phyloP scores from a whole-genome alignment of 2,113 vertebrate genomes.

The Ahaetulla prasina region DNA sequence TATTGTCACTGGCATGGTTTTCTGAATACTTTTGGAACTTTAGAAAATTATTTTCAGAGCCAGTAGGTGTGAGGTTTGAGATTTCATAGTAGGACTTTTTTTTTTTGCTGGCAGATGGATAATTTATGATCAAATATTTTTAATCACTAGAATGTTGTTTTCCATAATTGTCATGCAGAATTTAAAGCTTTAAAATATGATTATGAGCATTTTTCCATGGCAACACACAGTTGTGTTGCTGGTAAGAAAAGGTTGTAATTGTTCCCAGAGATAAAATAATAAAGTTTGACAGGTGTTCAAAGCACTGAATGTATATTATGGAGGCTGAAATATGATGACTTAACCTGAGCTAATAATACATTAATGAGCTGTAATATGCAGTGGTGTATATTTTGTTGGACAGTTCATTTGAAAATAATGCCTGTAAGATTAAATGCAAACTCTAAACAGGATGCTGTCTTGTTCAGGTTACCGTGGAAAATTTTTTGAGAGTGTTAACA shows the following conservation, averaged over 20 bases:
- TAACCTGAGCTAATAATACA: not conserved
- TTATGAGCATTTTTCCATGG: constrained; percentile 37
- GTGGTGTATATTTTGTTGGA: not conserved
- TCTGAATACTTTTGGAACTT: constrained; percentile 10
- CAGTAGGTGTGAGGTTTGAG: constrained; percentile 13
- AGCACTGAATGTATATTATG: not conserved
- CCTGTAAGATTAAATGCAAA: not conserved
- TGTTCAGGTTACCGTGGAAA: constrained; percentile 92
- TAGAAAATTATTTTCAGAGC: not conserved
- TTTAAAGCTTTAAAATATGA: constrained; percentile 22
- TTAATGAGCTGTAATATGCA: not conserved
- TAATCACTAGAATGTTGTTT: accelerated
- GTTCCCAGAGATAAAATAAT: constrained; percentile 4
- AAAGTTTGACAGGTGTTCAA: constrained; percentile 5
- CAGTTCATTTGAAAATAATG: not conserved
- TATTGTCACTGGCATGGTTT: not conserved
- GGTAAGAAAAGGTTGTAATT: not conserved
- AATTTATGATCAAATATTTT: constrained; percentile 23
- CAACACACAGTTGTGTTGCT: constrained; percentile 28
- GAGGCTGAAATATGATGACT: not conserved
- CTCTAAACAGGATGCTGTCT: constrained; percentile 22
- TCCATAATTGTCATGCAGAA: constrained; percentile 13
- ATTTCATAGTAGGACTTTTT: not conserved
- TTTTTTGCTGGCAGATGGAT: not conserved
- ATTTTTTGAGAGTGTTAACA: constrained; percentile 92